phyloP scores from a whole-genome alignment of 2,797 vertebrate genomes.

The Trichosurus vulpecula region DNA sequence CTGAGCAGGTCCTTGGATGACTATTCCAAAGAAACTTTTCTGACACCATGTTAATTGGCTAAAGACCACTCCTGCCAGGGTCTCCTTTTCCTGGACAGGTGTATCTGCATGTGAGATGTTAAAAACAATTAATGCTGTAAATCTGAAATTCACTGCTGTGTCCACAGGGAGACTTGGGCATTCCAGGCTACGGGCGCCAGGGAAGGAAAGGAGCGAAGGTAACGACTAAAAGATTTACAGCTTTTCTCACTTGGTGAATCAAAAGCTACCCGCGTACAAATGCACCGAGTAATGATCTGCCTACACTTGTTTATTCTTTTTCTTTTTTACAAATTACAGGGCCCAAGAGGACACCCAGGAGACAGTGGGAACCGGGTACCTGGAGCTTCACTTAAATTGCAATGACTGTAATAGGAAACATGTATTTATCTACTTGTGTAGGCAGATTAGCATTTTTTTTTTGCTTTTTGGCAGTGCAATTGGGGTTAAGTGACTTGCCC shows the following conservation, averaged over 20 bases:
- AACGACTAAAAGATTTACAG: slow-evolving; percentile 48
- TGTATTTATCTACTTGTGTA: slow-evolving; percentile 18
- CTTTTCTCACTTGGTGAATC: slow-evolving; percentile 16
- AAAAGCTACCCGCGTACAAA: slow-evolving; percentile 14
- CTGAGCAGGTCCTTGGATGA: neutral
- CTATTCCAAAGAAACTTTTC: neutral
- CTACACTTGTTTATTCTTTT: slow-evolving; percentile 14
- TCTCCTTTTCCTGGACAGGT: neutral
- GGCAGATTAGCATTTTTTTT: neutral
- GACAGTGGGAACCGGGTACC: slow-evolving; percentile 71
- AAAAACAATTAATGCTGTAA: slow-evolving; percentile 16
- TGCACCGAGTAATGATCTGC: neutral
- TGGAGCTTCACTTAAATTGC: slow-evolving; percentile 17
- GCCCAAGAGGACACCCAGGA: slow-evolving; percentile 71
- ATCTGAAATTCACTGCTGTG: slow-evolving; percentile 54
- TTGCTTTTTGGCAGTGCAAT: no score
- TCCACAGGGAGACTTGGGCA: slow-evolving; percentile 73
- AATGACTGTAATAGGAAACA: neutral
- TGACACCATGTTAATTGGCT: neutral
- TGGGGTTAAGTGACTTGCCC: no score
- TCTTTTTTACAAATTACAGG: slow-evolving; percentile 65
- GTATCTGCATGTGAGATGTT: neutral
- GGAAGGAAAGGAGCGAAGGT: slow-evolving; percentile 74
- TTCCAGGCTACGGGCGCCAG: slow-evolving; percentile 58
- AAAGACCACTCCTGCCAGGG: neutral